These are phyloP conservation scores for Paraescarpia echinospica DNA, from an alignment of 1,140 invertebrate species.

Conservation along the genomic window DNA sequence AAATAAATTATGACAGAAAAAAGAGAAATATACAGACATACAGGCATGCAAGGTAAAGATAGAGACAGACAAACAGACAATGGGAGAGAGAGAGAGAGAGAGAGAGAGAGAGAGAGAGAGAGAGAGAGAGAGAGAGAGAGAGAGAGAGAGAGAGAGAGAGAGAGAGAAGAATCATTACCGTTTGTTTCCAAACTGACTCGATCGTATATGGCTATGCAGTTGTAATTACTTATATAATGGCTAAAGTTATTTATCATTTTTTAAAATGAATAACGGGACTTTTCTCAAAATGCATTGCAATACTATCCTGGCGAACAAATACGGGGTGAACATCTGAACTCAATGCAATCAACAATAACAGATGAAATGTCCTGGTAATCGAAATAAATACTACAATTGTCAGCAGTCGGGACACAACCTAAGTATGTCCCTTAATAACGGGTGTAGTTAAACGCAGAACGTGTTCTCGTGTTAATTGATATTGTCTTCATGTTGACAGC, in stretches of 20 bases:
- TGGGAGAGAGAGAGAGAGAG: neutral
- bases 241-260: no score
- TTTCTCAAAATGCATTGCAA: no score
- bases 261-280: no score
- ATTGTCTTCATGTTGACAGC: neutral
- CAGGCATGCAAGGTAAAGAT: no score
- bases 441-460: neutral
- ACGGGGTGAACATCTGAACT: neutral
- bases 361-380: neutral
- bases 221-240: no score
- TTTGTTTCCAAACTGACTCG: no score
- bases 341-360: neutral
- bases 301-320: no score
- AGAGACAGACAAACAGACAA: neutral
- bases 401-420: neutral
- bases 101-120: neutral
- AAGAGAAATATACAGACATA: no score
- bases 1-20: no score
- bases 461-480: neutral
- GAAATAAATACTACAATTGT: neutral
- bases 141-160: neutral
- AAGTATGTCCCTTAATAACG: neutral
- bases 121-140: neutral
- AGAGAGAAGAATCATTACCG: neutral
- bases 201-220: no score